Evolutionary conservation across 2,113 vertebrate species (phyloP).

Genomic region (Eretmochelys imbricata): DNA sequence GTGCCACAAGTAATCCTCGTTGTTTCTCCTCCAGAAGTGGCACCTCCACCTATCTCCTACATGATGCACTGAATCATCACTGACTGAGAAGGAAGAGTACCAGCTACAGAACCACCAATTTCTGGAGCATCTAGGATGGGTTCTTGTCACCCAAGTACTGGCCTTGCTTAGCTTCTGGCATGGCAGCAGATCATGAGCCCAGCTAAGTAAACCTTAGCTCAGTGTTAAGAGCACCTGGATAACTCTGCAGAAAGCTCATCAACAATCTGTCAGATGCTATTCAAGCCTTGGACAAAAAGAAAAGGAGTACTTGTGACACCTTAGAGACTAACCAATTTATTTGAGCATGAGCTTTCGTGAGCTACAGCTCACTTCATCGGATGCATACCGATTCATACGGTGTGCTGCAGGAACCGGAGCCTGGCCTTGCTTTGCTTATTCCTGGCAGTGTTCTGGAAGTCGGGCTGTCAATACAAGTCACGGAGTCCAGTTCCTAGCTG

Average conservation of each 20-base stretch:
- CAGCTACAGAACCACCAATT: background rate
- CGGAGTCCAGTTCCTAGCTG: background rate
- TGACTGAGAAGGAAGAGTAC: background rate
- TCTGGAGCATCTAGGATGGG: background rate
- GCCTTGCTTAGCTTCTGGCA: background rate
- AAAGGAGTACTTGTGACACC: too few relatives aligned
- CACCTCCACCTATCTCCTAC: background rate
- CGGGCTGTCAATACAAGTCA: slow-evolving; percentile 41
- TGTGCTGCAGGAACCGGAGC: slow-evolving; percentile 5
- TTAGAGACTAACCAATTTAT: too few relatives aligned
- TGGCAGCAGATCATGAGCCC: background rate
- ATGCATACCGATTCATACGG: too few relatives aligned
- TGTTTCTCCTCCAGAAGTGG: background rate
- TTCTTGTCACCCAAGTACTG: background rate
- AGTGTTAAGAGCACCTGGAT: background rate
- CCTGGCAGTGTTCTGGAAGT: slow-evolving; percentile 1
- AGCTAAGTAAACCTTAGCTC: background rate
- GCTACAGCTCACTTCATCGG: too few relatives aligned
- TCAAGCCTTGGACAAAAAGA: background rate
- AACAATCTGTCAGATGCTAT: background rate
- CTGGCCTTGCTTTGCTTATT: slow-evolving; percentile 28
- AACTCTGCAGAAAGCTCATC: background rate
- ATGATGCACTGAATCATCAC: background rate
- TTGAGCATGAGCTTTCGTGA: too few relatives aligned
- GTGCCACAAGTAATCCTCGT: too few relatives aligned